phyloP scores from a whole-genome alignment of 2,113 vertebrate species.

The Artemisiospiza belli region DNA sequence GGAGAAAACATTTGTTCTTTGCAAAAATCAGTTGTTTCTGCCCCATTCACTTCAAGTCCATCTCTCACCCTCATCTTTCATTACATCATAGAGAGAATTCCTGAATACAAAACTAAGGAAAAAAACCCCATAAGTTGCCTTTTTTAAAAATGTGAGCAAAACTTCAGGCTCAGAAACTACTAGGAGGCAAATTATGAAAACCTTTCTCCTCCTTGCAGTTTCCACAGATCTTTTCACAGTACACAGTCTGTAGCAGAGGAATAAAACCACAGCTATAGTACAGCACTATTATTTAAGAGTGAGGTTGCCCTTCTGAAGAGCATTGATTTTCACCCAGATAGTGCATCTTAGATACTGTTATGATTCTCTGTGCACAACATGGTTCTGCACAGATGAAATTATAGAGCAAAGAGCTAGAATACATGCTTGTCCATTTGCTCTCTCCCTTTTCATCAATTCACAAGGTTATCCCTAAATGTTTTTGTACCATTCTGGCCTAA shows the following conservation, averaged over 20 bases:
- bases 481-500: conserved; percentile 44
- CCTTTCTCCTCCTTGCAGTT: background rate
- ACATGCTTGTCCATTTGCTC: background rate
- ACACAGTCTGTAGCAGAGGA: background rate
- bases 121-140: accelerated
- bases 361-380: background rate
- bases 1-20: conserved; percentile 3
- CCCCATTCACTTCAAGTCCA: background rate
- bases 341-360: background rate
- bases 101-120: background rate
- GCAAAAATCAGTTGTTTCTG: conserved; percentile 11
- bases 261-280: background rate
- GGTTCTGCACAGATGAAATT: conserved; percentile 17
- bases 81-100: background rate
- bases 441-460: conserved; percentile 39
- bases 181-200: background rate
- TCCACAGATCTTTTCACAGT: background rate
- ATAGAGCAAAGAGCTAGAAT: conserved; percentile 41
- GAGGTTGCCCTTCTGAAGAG: background rate
- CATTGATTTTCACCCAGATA: background rate
- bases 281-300: background rate
- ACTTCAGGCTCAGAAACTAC: background rate
- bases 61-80: background rate
- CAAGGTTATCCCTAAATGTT: conserved; percentile 61
- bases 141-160: background rate